Conservation (phyloP, 1,140 invertebrate species). For the Drosophila miranda region DNA sequence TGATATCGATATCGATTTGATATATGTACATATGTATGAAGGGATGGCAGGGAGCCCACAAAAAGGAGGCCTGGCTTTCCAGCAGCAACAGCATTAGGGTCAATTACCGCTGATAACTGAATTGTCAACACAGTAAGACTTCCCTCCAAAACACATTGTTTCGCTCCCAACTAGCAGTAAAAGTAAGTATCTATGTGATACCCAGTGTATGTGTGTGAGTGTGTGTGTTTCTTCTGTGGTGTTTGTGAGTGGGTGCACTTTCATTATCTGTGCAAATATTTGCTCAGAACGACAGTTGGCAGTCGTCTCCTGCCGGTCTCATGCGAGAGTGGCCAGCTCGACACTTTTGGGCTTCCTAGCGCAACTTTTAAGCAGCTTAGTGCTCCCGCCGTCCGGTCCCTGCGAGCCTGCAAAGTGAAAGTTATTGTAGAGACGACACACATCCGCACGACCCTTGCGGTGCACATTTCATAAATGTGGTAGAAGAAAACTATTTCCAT, state of each 20-base stretch:
- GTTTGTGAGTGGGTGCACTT: slow-evolving; percentile 36
- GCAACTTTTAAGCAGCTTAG: slow-evolving; percentile 75
- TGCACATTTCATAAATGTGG: slow-evolving; percentile 77
- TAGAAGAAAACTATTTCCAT: slow-evolving; percentile 69
- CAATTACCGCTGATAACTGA: slow-evolving; percentile 72
- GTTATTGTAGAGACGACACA: slow-evolving; percentile 54
- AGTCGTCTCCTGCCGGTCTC: slow-evolving; percentile 44
- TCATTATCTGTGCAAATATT: slow-evolving; percentile 78
- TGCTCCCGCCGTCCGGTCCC: background rate
- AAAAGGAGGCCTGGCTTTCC: slow-evolving; percentile 3
- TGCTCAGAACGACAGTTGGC: slow-evolving; percentile 63
- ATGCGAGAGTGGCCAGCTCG: slow-evolving; percentile 58
- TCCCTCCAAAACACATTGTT: slow-evolving; percentile 38
- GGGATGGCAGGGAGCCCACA: slow-evolving; percentile 3
- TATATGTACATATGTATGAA: slow-evolving; percentile 61
- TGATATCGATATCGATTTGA: slow-evolving; percentile 68
- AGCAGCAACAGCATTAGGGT: slow-evolving; percentile 60
- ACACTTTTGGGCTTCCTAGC: slow-evolving; percentile 60
- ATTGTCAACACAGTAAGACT: slow-evolving; percentile 44
- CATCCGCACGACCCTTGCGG: slow-evolving; percentile 38
- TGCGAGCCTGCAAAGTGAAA: slow-evolving; percentile 53
- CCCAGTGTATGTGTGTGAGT: background rate
- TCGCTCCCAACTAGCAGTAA: slow-evolving; percentile 4
- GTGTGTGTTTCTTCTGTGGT: background rate
- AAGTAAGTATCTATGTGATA: background rate